Evolutionary conservation across 2,113 vertebrate genomes (phyloP), one percentile per base, ranked within the genome.

Genomic region (Xiphophorus maculatus): DNA sequence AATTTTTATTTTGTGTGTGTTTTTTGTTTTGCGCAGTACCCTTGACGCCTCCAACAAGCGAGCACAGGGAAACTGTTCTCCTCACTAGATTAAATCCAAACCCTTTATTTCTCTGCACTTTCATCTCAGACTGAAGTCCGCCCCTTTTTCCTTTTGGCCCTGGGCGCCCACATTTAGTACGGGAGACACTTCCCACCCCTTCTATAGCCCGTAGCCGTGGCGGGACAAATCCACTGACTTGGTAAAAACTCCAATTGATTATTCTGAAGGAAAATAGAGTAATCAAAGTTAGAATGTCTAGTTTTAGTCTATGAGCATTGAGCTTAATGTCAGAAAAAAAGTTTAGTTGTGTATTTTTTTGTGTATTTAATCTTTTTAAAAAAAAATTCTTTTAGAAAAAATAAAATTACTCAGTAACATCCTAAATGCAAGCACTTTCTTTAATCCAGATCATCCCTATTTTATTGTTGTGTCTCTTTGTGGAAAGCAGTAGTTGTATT

Each of bases 61-160:
- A 93, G 93, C 90, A 93, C 93, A 93, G 91, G 86, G 89, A 94
- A 95, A 94, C 94, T 93, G 94, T 85, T 81, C 94, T 96, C 95
- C 92, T 93, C 94, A 94, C 95, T 96, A 94, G 96, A 96, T 97
- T 98, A 97, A 98, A 97, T 95, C 95, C 94, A 72, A 96, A 94
- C 95, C 95, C 95, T 98, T 98, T 98, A 96, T 98, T 97, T 95
- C 92, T 92, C 88, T 91, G 95, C 93, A 96, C 97, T 98, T 98
- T 97, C 97, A 99, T 98, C 96, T 97, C 79, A 83, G 92, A 94
- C 93, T 92, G 51, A 94, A 96, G 94, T 96, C 95, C 96, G 95
- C 94, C 96, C 94, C 65, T 96, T 94, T 94, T 33, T 94, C 93
- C 95, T 90, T 83, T 90, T 76, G 40, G 86, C 91, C 90, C 51